Evolutionary conservation across 2,113 vertebrate species (phyloP).

Genomic region (Microcebus griseorufus): DNA sequence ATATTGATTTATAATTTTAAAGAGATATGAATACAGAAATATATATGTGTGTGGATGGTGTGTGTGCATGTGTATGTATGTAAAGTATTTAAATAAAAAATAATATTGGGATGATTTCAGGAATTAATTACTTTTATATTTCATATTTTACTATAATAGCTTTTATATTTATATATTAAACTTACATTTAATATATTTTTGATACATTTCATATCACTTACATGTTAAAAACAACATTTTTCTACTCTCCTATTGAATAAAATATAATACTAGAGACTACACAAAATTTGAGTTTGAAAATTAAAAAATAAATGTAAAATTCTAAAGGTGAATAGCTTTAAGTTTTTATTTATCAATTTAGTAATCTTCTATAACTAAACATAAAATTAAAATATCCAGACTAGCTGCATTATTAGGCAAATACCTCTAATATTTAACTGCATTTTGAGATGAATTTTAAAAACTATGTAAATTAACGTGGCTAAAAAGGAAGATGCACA

Average conservation of each 20-base stretch:
- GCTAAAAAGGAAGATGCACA: background rate
- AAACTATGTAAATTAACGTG: background rate
- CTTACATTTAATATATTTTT: background rate
- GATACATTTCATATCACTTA: background rate
- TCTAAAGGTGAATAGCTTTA: background rate
- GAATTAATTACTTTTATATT: background rate
- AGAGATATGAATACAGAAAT: background rate
- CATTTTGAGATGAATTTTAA: background rate
- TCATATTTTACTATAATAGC: background rate
- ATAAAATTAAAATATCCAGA: background rate
- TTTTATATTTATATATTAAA: background rate
- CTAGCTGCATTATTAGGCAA: background rate
- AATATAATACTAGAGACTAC: background rate
- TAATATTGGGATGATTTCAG: background rate
- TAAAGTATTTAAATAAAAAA: background rate
- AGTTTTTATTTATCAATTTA: constrained; percentile 27
- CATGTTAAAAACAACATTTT: background rate
- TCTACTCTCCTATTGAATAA: background rate
- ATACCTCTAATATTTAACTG: background rate
- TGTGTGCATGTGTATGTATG: background rate
- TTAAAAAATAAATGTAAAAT: background rate
- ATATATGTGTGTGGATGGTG: background rate
- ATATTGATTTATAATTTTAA: background rate
- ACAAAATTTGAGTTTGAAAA: background rate
- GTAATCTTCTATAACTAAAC: background rate